These are phyloP conservation scores for Heliconius erato DNA, from an alignment of 2,888 invertebrate genomes.

Conservation along the genomic window DNA sequence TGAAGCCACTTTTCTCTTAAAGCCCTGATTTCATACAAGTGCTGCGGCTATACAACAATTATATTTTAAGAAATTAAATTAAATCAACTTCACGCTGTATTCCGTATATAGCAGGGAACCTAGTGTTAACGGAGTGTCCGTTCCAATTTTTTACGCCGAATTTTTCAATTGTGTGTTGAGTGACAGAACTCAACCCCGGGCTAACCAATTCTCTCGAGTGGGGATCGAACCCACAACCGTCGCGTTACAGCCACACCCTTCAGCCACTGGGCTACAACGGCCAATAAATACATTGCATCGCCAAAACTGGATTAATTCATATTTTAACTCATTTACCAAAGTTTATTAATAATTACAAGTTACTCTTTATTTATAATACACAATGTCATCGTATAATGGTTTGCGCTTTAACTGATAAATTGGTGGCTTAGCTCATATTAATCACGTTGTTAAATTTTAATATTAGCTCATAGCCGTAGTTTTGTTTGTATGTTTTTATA, in stretches of 20 bases:
- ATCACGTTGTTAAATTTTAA: slow-evolving; percentile 5
- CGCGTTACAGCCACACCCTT: background rate
- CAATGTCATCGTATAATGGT: background rate
- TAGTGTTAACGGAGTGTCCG: no score
- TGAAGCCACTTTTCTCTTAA: slow-evolving; percentile 43
- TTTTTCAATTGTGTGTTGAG: background rate
- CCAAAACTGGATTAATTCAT: slow-evolving; percentile 12
- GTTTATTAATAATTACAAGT: slow-evolving; percentile 11
- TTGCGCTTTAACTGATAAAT: slow-evolving; percentile 12
- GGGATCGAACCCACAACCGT: background rate
- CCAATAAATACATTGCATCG: background rate
- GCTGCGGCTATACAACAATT: background rate
- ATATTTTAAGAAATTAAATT: background rate
- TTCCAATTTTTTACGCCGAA: no score
- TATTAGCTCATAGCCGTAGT: background rate
- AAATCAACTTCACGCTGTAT: background rate
- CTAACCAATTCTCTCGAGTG: no score
- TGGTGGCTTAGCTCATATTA: background rate
- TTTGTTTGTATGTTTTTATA: background rate
- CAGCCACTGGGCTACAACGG: background rate
- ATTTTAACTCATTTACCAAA: slow-evolving; percentile 10
- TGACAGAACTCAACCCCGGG: background rate
- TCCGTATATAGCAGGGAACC: background rate
- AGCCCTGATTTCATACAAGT: slow-evolving; percentile 5
- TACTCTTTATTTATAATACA: background rate